A percentile compares a stretch with the other conserved stretches of the same genome.
Conservation (phyloP, 2,888 invertebrate genomes). For the Dexiosoma caninum region DNA sequence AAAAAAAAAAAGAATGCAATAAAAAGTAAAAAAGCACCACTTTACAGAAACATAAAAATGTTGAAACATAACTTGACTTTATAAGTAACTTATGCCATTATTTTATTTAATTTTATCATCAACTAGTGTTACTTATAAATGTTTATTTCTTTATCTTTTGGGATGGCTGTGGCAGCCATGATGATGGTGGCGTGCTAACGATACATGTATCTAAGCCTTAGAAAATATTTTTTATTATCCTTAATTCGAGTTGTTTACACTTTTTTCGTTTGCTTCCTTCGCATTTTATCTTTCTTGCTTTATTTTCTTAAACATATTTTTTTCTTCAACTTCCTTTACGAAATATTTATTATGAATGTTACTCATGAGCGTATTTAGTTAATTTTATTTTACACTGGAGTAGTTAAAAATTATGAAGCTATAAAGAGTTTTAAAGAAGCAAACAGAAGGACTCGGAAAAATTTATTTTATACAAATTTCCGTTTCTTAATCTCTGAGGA, state of each 20-base stretch:
- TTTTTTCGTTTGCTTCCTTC: conserved; percentile 17
- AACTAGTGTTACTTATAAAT: conserved; percentile 3
- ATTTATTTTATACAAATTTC: conserved; percentile 39
- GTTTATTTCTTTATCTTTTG: neutral
- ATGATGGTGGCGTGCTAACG: neutral
- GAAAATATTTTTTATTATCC: conserved; percentile 44
- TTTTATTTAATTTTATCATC: conserved; percentile 43
- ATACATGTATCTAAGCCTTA: neutral
- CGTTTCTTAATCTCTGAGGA: conserved; percentile 45
- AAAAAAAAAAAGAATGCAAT: neutral
- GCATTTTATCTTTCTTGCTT: neutral
- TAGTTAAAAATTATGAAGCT: conserved; percentile 35
- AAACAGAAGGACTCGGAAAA: conserved; percentile 32
- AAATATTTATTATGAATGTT: conserved; percentile 65
- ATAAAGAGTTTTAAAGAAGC: neutral
- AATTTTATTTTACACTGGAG: conserved; percentile 66
- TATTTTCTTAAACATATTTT: conserved; percentile 5
- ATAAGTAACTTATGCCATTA: conserved; percentile 50
- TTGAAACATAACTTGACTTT: conserved; percentile 32
- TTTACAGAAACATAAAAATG: neutral
- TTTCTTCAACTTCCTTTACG: conserved; percentile 30
- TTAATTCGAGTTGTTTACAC: conserved; percentile 23
- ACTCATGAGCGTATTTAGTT: conserved; percentile 66
- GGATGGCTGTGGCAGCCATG: neutral
- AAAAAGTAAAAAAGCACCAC: conserved; percentile 1